phyloP scores from a whole-genome alignment of 37 sponge, comb jelly and placozoan genomes.

The Halisarca cf. caerulea region DNA sequence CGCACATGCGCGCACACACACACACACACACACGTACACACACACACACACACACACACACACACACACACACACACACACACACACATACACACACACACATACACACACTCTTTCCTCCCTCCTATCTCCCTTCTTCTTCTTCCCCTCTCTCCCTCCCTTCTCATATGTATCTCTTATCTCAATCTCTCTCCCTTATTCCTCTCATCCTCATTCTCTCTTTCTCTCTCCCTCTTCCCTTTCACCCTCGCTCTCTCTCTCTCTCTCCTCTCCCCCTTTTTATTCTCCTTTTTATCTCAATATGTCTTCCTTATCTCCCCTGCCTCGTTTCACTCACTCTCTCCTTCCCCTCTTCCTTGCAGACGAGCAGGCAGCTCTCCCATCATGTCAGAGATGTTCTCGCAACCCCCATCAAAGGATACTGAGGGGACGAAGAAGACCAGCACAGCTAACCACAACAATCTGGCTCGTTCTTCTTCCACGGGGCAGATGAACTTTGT shows the following conservation, averaged over 20 bases:
- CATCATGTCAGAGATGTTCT: conserved; percentile 2
- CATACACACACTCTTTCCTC: not conserved
- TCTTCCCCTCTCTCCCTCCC: conserved; percentile 3
- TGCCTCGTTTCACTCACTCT: not conserved
- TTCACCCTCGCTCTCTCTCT: too few relatives aligned
- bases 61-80: too few relatives aligned
- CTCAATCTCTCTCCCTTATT: too few relatives aligned
- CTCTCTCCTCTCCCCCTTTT: too few relatives aligned
- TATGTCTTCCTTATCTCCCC: too few relatives aligned
- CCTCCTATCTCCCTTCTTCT: not conserved
- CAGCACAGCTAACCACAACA: not conserved
- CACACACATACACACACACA: not conserved
- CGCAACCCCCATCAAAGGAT: too few relatives aligned
- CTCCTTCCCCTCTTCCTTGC: not conserved
- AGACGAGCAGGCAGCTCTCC: conserved; percentile 13
- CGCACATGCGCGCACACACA: too few relatives aligned
- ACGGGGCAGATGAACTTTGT: not conserved
- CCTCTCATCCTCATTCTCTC: too few relatives aligned
- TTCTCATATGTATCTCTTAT: not conserved
- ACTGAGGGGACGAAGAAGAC: not conserved
- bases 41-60: too few relatives aligned
- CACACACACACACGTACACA: too few relatives aligned
- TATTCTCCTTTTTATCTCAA: too few relatives aligned
- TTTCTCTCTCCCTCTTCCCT: too few relatives aligned
- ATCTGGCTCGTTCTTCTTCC: not conserved